Conservation (phyloP, 2,888 invertebrate species). For the Suillia variegata region DNA sequence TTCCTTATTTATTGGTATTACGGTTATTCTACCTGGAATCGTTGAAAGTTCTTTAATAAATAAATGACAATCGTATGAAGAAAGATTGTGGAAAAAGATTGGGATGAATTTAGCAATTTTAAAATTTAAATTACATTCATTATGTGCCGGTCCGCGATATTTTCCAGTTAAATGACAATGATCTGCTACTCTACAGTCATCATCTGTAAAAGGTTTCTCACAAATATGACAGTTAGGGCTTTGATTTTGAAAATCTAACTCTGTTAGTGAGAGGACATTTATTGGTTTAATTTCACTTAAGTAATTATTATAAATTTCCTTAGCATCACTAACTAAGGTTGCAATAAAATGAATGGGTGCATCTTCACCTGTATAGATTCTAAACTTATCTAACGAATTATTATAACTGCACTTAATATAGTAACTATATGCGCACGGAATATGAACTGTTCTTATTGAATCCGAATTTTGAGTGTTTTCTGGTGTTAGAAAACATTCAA, state of each 20-base stretch:
- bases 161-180: slow-evolving; percentile 25
- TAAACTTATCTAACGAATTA: slow-evolving; percentile 15
- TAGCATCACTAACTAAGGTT: slow-evolving; percentile 12
- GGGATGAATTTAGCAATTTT: slow-evolving; percentile 1
- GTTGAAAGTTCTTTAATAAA: slow-evolving; percentile 2
- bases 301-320: not conserved
- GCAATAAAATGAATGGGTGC: slow-evolving; percentile 10
- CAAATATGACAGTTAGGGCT: not conserved
- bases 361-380: slow-evolving; percentile 17
- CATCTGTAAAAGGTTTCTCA: not conserved
- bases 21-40: slow-evolving; percentile 2
- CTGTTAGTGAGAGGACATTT: not conserved
- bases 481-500: slow-evolving; percentile 19
- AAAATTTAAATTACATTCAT: slow-evolving; percentile 7
- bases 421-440: slow-evolving; percentile 21
- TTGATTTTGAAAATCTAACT: not conserved
- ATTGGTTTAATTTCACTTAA: not conserved
- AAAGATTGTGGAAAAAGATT: slow-evolving; percentile 18
- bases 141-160: slow-evolving; percentile 18
- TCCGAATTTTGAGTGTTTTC: slow-evolving; percentile 10
- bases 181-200: slow-evolving; percentile 10
- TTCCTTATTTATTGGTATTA: slow-evolving; percentile 45
- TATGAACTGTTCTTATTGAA: slow-evolving; percentile 24
- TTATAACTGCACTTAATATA: slow-evolving; percentile 20
- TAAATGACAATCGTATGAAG: slow-evolving; percentile 13